Evolutionary conservation across 1,140 invertebrate genomes (phyloP).

Genomic region (Zaprionus davidi): DNA sequence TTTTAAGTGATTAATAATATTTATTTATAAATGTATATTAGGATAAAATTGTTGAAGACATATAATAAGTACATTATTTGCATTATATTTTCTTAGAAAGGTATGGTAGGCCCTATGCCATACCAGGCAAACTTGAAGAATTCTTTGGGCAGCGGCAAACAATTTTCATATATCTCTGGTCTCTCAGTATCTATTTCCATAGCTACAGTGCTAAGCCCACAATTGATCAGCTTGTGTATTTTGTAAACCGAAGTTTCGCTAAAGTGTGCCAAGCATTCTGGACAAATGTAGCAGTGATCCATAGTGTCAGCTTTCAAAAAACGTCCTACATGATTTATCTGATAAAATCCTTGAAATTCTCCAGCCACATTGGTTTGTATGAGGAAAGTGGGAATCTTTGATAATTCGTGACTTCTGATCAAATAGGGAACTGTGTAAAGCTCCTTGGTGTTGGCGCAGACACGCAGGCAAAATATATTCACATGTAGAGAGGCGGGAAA

Average conservation of each 20-base stretch:
- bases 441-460: constrained; percentile 60
- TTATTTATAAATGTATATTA: too few relatives aligned
- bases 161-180: constrained; percentile 62
- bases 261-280: constrained; percentile 51
- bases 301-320: constrained; percentile 43
- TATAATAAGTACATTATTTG: too few relatives aligned
- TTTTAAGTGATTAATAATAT: background rate
- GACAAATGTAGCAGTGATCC: constrained; percentile 52
- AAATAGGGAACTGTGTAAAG: constrained; percentile 59
- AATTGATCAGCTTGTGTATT: constrained; percentile 56
- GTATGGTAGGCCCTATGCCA: constrained; percentile 36
- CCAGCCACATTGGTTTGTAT: constrained; percentile 57
- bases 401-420: constrained; percentile 40
- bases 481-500: constrained; percentile 39
- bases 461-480: constrained; percentile 58
- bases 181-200: constrained; percentile 43
- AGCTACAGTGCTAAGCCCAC: constrained; percentile 45
- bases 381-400: constrained; percentile 57
- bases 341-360: constrained; percentile 39
- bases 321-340: constrained; percentile 42
- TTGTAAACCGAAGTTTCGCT: constrained; percentile 37
- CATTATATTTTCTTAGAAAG: background rate
- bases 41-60: too few relatives aligned
- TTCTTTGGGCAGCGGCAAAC: constrained; percentile 49
- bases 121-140: constrained; percentile 62